Conservation (phyloP, 1,140 invertebrate genomes). For the Drosophila triauraria region DNA sequence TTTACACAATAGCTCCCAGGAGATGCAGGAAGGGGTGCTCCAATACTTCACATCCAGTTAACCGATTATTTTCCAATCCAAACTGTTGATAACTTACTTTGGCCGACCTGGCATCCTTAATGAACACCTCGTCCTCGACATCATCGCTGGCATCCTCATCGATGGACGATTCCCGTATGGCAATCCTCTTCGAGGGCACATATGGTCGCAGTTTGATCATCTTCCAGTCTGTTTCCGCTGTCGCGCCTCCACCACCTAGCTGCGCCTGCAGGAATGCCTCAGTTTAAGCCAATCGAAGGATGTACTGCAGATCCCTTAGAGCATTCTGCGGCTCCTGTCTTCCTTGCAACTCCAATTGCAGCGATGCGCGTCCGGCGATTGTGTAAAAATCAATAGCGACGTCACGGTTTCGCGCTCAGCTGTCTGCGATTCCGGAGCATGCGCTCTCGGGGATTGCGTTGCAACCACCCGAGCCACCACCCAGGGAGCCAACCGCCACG, state of each 20-base stretch:
- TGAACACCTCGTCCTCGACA: constrained; percentile 92
- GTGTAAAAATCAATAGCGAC: constrained; percentile 75
- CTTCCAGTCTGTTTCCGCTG: constrained; percentile 6
- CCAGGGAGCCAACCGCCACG: constrained; percentile 41
- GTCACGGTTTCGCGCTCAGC: constrained; percentile 65
- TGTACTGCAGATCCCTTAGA: constrained; percentile 19
- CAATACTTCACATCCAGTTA: background rate
- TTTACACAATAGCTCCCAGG: background rate
- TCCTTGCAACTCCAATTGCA: constrained; percentile 51
- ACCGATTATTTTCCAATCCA: too few relatives aligned
- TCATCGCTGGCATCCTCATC: constrained; percentile 86
- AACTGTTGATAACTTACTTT: constrained; percentile 57
- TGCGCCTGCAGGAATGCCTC: constrained; percentile 32
- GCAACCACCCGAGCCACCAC: constrained; percentile 12
- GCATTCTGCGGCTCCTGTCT: constrained; percentile 34
- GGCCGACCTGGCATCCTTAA: constrained; percentile 88
- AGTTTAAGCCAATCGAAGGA: constrained; percentile 8
- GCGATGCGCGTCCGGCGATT: constrained; percentile 56
- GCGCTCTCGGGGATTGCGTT: constrained; percentile 23
- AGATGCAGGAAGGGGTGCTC: background rate
- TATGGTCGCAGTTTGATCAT: constrained; percentile 85
- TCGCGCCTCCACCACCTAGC: background rate
- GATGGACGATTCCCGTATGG: constrained; percentile 82
- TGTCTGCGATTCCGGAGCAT: constrained; percentile 41
- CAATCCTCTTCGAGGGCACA: constrained; percentile 83